phyloP scores from a whole-genome alignment of 2,888 invertebrate genomes.

The Cosmia trapezina region DNA sequence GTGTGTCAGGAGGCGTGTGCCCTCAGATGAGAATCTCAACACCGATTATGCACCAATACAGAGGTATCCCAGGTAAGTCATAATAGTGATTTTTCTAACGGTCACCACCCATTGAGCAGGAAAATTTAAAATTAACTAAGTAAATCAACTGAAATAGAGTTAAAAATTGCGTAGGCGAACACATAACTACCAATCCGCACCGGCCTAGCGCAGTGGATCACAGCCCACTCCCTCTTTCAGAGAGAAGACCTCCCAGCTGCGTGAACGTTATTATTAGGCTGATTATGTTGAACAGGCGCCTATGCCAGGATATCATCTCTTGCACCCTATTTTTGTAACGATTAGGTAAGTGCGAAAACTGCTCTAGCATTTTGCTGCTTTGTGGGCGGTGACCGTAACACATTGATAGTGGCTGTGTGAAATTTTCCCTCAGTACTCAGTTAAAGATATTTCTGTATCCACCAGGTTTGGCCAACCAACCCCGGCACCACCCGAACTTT shows the following conservation, averaged over 20 bases:
- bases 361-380: constrained; percentile 1
- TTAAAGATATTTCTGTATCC: constrained; percentile 30
- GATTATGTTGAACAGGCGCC: not conserved
- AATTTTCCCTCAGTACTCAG: constrained; percentile 38
- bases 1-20: constrained; percentile 95
- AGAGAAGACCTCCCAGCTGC: not conserved
- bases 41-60: constrained; percentile 95
- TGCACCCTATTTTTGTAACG: not conserved
- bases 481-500: constrained; percentile 91
- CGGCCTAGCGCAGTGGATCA: too few relatives aligned
- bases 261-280: not conserved
- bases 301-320: not conserved
- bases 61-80: constrained; percentile 92
- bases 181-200: not conserved
- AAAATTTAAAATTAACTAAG: not conserved
- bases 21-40: constrained; percentile 96
- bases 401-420: constrained; percentile 17
- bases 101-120: constrained; percentile 21
- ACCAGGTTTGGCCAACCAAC: constrained; percentile 91
- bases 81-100: not conserved
- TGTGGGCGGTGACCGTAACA: constrained; percentile 23
- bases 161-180: not conserved
- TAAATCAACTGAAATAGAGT: not conserved
- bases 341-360: not conserved
- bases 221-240: not conserved